Base-by-base conservation (phyloP, 2,888 invertebrate species). In the Heliconius cydno region DNA sequence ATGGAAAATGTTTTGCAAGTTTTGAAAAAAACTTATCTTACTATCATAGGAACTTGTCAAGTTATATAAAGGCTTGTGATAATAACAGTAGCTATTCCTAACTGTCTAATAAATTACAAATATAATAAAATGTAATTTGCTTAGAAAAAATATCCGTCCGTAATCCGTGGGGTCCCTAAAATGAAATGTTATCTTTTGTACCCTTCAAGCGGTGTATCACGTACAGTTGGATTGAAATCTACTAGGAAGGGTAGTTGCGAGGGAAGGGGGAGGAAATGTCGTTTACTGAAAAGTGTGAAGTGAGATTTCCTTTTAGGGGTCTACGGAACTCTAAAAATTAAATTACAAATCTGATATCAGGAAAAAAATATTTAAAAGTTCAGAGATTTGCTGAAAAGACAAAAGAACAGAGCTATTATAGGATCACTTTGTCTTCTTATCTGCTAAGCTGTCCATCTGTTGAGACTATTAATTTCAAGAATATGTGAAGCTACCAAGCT, bases 201-300 rank as follows among this genome's bases (percentile, higher is more conserved):
- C 76, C 75, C 79, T 74, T 63, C 73, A 73, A 78, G 80, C 74
- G 73, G 70, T 73, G 70, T 81, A 78, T 65, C 75, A 78, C 73
- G 78, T 80, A 65, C 81, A 77, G 75, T 80, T 78, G 78, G 78
- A 76, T 81, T 70, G 80, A 80, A 80, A 80, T 66, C 65, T 80
- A 28, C 73, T 38, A 60, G 60, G 28, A 41, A 41, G 57, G 57
- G n/a, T 60, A 41, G 67, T 63, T 66, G 46, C 30, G 66, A 66
- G 65, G 1, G 28, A 1, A 28, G 28, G 28, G 28, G 72, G 72
- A 57, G 28, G 78, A 25, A 72, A 72, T 78, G 65, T 22, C 52
- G 65, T 72, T 77, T 57, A 57, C 30, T 46, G 9, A n/a, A 72
- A 30, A 46, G 6, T 78, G 46, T n/a, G 22, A 60, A 65, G 52